Evolutionary conservation across 1,140 invertebrate genomes (phyloP), one percentile per base, ranked within the genome.

Genomic region (Conopomorpha cramerella): DNA sequence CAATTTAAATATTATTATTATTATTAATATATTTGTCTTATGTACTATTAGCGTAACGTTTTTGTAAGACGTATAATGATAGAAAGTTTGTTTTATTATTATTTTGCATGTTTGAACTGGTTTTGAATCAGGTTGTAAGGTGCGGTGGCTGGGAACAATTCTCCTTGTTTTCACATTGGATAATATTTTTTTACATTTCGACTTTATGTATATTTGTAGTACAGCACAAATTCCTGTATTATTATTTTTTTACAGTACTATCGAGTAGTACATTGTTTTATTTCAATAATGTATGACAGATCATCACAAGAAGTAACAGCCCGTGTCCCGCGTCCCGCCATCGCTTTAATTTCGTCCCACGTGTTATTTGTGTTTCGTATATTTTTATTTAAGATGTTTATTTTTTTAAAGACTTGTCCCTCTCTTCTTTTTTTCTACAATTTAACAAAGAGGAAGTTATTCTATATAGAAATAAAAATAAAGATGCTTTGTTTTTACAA

Each of bases 311-410:
- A 13, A 10, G n/a, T 13, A 12, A 1, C 16, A n/a, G n/a, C n/a
- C n/a, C n/a, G n/a, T n/a, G n/a, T n/a, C n/a, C n/a, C n/a, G n/a
- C n/a, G n/a, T n/a, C n/a, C n/a, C n/a, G n/a, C n/a, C n/a, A n/a
- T n/a, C n/a, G n/a, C n/a, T n/a, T n/a, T n/a, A n/a, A n/a, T n/a
- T n/a, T n/a, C n/a, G n/a, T n/a, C n/a, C n/a, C n/a, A n/a, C n/a
- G n/a, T n/a, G n/a, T n/a, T n/a, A n/a, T n/a, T n/a, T n/a, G n/a
- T n/a, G n/a, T n/a, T n/a, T n/a, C n/a, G n/a, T n/a, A n/a, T 50
- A 46, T 65, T 64, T 70, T 70, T 70, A 66, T 66, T 70, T 43
- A 61, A 70, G 59, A 66, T 63, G 58, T 70, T 70, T 66, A 64
- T 70, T 70, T 66, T 70, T 70, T 16, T 65, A 58, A 16, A 51